phyloP scores from a whole-genome alignment of 2,888 invertebrate genomes.

The Thera britannica region DNA sequence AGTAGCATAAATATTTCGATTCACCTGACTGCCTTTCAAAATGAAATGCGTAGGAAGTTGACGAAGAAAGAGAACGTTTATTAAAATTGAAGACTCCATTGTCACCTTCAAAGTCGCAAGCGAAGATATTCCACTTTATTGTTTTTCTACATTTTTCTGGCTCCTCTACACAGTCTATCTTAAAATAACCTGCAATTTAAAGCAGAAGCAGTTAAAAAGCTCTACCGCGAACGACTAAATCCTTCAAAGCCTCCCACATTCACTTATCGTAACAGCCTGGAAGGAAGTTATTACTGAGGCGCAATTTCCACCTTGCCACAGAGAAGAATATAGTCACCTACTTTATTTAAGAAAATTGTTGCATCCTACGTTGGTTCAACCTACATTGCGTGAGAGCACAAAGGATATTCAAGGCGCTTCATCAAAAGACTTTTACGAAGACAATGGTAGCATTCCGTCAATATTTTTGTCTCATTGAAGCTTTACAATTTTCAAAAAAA shows the following conservation, averaged over 20 bases:
- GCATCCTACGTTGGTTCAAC: conserved; percentile 1
- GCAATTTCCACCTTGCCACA: conserved; percentile 28
- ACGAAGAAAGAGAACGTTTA: too few relatives aligned
- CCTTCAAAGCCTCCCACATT: conserved; percentile 21
- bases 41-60: too few relatives aligned
- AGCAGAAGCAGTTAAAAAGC: conserved; percentile 3
- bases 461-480: not conserved
- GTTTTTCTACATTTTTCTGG: too few relatives aligned
- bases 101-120: too few relatives aligned
- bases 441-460: not conserved
- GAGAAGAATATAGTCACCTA: conserved; percentile 1
- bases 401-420: not conserved
- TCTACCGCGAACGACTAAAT: conserved; percentile 5
- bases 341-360: conserved; percentile 14
- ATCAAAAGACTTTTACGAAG: not conserved
- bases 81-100: too few relatives aligned
- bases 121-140: too few relatives aligned
- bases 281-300: conserved; percentile 31
- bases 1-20: too few relatives aligned
- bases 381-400: not conserved
- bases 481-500: not conserved
- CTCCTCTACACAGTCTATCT: too few relatives aligned
- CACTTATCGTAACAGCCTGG: conserved; percentile 25
- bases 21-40: too few relatives aligned
- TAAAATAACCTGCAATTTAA: conserved; percentile 1